These are phyloP conservation scores for Heliconius congener DNA, from an alignment of 1,140 invertebrate genomes.

Conservation along the genomic window DNA sequence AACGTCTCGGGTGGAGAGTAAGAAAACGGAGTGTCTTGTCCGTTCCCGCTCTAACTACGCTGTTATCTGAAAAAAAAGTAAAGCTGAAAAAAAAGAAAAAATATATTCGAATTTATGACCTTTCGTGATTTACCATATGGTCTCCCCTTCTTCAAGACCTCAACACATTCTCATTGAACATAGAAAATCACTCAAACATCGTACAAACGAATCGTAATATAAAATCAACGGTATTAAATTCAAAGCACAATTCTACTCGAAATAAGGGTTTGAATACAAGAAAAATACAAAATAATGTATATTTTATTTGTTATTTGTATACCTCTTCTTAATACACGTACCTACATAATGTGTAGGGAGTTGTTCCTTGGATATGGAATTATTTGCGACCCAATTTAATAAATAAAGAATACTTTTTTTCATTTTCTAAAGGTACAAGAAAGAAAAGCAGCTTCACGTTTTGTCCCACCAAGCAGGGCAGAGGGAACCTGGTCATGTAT, in stretches of 20 bases:
- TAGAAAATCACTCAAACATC: constrained; percentile 5
- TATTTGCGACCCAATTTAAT: background rate
- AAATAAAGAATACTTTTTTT: background rate
- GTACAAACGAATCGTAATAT: constrained; percentile 9
- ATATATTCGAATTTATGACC: background rate
- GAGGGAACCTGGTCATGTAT: no score
- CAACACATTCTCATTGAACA: constrained; percentile 1
- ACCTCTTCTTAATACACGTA: constrained; percentile 18
- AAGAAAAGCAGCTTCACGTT: no score
- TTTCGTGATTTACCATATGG: background rate
- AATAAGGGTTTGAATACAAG: constrained; percentile 58
- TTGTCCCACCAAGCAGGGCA: no score
- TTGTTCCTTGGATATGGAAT: background rate
- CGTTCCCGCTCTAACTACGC: background rate
- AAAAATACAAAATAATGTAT: constrained; percentile 60
- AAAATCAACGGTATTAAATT: constrained; percentile 66
- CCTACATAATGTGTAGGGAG: background rate
- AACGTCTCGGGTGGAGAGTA: background rate
- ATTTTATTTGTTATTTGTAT: constrained; percentile 64
- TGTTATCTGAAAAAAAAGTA: no score
- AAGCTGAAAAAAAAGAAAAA: no score
- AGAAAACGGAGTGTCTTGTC: background rate
- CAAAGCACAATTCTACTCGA: constrained; percentile 52
- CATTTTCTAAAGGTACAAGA: no score
- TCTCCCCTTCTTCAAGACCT: background rate